Evolutionary conservation across 2,113 vertebrate species (phyloP).

Genomic region (cattle (Bos taurus)): DNA sequence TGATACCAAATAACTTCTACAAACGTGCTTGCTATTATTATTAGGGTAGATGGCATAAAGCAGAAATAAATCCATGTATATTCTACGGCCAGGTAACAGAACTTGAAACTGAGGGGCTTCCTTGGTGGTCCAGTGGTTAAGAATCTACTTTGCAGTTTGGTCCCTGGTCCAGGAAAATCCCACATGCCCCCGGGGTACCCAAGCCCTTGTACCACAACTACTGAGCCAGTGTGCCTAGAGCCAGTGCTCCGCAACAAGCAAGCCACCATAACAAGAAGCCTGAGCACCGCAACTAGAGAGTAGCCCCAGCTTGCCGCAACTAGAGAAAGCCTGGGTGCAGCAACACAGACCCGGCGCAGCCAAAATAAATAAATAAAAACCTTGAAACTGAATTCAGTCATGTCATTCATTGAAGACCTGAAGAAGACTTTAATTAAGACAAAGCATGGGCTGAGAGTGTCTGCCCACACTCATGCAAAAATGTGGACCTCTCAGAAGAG

Average conservation of each 20-base stretch:
- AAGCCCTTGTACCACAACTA: neutral
- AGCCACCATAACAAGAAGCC: neutral
- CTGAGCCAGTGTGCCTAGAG: neutral
- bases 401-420: neutral
- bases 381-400: neutral
- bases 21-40: neutral
- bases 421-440: neutral
- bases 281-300: neutral
- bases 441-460: neutral
- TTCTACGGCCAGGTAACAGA: neutral
- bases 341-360: neutral
- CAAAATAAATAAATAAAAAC: neutral
- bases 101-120: neutral
- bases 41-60: neutral
- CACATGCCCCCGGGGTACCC: neutral
- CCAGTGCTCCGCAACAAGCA: neutral
- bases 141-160: neutral
- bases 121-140: neutral
- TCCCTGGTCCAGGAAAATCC: neutral
- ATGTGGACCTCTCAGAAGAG: neutral
- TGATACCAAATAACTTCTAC: neutral
- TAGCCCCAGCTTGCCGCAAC: neutral
- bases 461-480: neutral
- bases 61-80: neutral
- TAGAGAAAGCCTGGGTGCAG: neutral